Conservation (phyloP, 1,140 invertebrate species). For the Adelges cooleyi region DNA sequence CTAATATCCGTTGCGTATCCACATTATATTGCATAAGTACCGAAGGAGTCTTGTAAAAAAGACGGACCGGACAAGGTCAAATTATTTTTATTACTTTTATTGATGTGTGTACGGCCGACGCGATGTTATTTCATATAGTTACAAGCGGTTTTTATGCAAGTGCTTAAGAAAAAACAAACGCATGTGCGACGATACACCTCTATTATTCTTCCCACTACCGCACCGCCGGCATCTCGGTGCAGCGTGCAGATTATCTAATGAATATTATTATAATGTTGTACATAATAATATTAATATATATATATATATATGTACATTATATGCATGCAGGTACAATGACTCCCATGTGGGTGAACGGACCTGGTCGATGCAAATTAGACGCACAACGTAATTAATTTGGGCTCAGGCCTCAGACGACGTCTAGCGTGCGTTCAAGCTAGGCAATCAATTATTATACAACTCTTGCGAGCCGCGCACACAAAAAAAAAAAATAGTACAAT, state of each 20-base stretch:
- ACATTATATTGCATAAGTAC: background rate
- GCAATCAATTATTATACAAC: background rate
- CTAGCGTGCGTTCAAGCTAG: background rate
- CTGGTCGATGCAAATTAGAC: constrained; percentile 5
- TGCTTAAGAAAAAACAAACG: too few species aligned
- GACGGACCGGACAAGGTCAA: background rate
- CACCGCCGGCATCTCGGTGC: background rate
- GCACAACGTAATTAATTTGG: constrained; percentile 1
- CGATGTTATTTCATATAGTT: background rate
- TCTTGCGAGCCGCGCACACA: background rate
- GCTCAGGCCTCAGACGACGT: background rate
- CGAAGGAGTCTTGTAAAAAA: background rate
- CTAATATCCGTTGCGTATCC: too few species aligned
- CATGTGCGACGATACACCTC: background rate
- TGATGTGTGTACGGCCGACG: background rate
- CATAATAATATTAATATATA: background rate
- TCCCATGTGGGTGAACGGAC: constrained; percentile 10
- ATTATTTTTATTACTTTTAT: constrained; percentile 8
- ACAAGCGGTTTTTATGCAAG: background rate
- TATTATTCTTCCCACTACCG: background rate
- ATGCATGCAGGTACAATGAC: background rate
- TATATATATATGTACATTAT: background rate
- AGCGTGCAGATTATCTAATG: background rate
- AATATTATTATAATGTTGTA: background rate
- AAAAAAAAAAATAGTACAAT: too few species aligned